These are phyloP conservation scores for Apoda limacodes DNA, from an alignment of 2,888 invertebrate genomes.

Conservation along the genomic window DNA sequence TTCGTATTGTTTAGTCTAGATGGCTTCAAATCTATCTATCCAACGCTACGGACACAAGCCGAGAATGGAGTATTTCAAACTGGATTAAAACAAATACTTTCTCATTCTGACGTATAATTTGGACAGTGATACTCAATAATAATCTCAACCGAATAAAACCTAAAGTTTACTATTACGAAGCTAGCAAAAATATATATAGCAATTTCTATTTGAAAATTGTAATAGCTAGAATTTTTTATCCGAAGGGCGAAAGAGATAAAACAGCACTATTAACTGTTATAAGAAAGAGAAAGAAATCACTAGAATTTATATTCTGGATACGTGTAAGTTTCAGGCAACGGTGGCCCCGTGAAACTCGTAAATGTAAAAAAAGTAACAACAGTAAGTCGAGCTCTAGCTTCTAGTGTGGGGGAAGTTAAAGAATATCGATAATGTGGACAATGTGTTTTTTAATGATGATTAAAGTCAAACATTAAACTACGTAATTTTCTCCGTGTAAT, in stretches of 20 bases:
- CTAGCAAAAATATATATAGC: constrained; percentile 43
- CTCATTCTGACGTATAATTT: no score
- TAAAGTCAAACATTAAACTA: no score
- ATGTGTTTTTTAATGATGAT: no score
- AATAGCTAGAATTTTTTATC: constrained; percentile 66
- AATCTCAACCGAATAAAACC: no score
- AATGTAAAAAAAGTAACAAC: constrained; percentile 71
- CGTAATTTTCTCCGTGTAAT: no score
- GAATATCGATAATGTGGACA: no score
- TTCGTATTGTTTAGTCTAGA: constrained; percentile 62
- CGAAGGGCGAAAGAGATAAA: constrained; percentile 49
- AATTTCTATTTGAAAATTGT: constrained; percentile 59
- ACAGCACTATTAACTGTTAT: constrained; percentile 24
- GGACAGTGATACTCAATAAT: no score
- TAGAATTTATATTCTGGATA: constrained; percentile 68
- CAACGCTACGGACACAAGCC: constrained; percentile 47
- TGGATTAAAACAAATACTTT: constrained; percentile 67
- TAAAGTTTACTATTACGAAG: constrained; percentile 33
- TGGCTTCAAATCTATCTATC: constrained; percentile 64
- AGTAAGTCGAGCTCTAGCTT: constrained; percentile 61
- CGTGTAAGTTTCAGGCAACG: constrained; percentile 71
- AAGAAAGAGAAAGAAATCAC: constrained; percentile 38
- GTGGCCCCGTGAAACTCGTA: constrained; percentile 70
- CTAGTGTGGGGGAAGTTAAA: constrained; percentile 60
- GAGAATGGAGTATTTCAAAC: constrained; percentile 62